Conservation (phyloP, 2,113 vertebrate genomes). For the Proteles cristata region DNA sequence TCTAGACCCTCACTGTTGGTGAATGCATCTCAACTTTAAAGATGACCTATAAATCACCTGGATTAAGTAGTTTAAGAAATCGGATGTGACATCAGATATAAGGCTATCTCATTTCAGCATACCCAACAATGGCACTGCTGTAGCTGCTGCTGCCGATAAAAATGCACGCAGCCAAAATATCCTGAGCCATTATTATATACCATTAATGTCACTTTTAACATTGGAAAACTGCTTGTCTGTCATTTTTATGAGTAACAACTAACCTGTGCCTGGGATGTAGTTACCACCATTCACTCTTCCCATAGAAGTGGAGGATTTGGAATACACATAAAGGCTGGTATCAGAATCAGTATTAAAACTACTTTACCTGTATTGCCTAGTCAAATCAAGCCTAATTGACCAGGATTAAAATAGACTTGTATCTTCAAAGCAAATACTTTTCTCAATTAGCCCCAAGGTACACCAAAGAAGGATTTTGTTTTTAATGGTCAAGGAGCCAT, state of each 20-base stretch:
- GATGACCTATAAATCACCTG: conserved; percentile 56
- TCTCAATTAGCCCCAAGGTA: not conserved
- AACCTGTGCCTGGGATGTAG: not conserved
- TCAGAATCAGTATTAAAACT: not conserved
- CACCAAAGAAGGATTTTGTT: not conserved
- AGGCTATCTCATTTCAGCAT: not conserved
- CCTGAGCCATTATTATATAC: conserved; percentile 62
- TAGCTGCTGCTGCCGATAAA: not conserved
- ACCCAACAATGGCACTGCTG: not conserved
- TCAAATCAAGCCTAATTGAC: not conserved
- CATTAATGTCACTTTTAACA: conserved; percentile 71
- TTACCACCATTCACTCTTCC: not conserved
- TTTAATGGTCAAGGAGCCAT: not conserved
- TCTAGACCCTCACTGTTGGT: not conserved
- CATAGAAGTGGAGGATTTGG: not conserved
- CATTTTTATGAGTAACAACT: conserved; percentile 64
- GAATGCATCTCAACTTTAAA: conserved; percentile 42
- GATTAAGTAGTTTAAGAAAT: conserved; percentile 60
- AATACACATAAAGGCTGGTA: not conserved
- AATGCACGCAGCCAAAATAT: conserved; percentile 14
- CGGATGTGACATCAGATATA: conserved; percentile 41
- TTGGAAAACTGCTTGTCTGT: conserved; percentile 66
- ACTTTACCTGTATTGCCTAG: not conserved
- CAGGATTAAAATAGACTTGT: not conserved
- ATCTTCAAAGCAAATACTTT: conserved; percentile 20